Conservation (phyloP, 2,113 vertebrate genomes). For the Chlorodrepanis virens region DNA sequence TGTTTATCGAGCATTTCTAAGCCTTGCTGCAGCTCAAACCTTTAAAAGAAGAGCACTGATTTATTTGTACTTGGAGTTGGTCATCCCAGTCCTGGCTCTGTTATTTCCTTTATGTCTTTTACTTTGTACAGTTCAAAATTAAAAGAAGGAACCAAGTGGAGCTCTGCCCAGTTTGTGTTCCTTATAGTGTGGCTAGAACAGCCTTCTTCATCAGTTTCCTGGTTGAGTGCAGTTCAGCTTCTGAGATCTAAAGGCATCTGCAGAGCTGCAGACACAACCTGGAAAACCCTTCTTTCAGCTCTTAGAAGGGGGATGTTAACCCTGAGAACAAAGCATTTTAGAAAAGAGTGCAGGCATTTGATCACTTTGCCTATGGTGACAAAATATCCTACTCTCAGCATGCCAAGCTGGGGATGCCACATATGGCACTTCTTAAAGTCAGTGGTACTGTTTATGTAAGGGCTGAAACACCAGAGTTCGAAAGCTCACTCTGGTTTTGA, state of each 20-base stretch:
- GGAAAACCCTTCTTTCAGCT: background rate
- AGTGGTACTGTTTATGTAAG: background rate
- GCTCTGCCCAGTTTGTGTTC: background rate
- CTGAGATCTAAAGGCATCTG: background rate
- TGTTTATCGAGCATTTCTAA: background rate
- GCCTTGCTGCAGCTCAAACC: background rate
- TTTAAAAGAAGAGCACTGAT: background rate
- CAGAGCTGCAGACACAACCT: background rate
- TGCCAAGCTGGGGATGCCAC: rapidly evolving
- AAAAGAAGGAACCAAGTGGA: background rate
- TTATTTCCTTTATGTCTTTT: background rate
- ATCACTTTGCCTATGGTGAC: background rate
- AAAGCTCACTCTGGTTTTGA: background rate
- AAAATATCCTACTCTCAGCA: background rate
- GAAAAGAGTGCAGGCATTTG: background rate
- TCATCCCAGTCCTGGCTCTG: background rate
- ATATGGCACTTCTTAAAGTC: background rate
- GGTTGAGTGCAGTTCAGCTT: background rate
- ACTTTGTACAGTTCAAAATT: background rate
- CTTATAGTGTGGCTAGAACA: background rate
- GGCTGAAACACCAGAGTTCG: background rate
- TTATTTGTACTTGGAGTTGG: background rate
- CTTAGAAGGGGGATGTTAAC: background rate
- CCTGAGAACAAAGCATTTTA: background rate
- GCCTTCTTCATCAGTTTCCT: background rate